Conservation (phyloP, 2,888 invertebrate species). For the Chorisops tibialis region DNA sequence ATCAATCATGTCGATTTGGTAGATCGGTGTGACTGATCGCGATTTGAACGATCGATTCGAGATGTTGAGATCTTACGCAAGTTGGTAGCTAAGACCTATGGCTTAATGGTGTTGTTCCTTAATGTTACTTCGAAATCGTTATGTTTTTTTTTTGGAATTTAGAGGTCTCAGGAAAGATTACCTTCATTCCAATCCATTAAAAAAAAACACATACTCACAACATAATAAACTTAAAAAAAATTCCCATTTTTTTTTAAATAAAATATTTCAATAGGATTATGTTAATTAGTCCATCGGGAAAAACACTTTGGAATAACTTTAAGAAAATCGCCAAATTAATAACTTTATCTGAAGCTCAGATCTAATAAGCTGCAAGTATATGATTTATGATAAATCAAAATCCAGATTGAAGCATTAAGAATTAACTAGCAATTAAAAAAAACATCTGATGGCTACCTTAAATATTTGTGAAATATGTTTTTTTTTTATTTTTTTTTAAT, state of each 20-base stretch:
- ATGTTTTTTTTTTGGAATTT: conserved; percentile 2
- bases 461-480: conserved; percentile 6
- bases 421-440: conserved; percentile 16
- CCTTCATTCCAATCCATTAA: conserved; percentile 3
- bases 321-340: conserved; percentile 8
- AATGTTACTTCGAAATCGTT: neutral
- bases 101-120: conserved; percentile 20
- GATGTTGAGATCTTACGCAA: conserved; percentile 31
- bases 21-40: conserved; percentile 33
- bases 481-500: too few species aligned
- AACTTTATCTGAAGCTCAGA: too few species aligned
- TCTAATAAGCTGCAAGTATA: neutral
- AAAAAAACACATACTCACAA: neutral
- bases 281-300: neutral
- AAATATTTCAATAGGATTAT: conserved; percentile 11
- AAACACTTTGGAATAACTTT: neutral
- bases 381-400: neutral
- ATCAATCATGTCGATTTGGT: conserved; percentile 31
- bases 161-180: conserved; percentile 15
- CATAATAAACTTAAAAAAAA: neutral
- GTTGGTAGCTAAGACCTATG: conserved; percentile 19
- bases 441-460: conserved; percentile 13
- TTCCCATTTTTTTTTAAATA: neutral
- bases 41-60: conserved; percentile 26
- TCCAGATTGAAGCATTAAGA: neutral